Percentiles rank a stretch among this genome's conserved stretches.
Evolutionary conservation across 2,113 vertebrate genomes (phyloP).

Genomic region (Malurus melanocephalus): DNA sequence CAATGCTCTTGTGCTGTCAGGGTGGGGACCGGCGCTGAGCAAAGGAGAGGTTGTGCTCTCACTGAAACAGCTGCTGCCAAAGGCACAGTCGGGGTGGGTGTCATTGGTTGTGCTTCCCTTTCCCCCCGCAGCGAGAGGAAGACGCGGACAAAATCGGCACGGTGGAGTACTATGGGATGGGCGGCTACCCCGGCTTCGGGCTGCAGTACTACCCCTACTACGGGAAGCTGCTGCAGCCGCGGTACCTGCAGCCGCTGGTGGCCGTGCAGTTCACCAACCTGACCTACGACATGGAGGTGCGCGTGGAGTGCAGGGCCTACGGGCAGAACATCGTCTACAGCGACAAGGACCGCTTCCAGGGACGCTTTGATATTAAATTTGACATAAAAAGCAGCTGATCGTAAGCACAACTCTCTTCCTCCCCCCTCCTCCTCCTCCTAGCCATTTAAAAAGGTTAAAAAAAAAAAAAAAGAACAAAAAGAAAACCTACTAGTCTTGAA

Average conservation of each 20-base stretch:
- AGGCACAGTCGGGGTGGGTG: fast-evolving
- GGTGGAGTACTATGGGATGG: slow-evolving; percentile 83
- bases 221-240: slow-evolving; percentile 85
- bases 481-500: slow-evolving; percentile 97
- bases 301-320: slow-evolving; percentile 89
- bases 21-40: neutral
- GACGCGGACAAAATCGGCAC: slow-evolving; percentile 73
- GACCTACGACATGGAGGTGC: slow-evolving; percentile 76
- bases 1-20: fast-evolving
- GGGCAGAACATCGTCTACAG: slow-evolving; percentile 90
- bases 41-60: fast-evolving
- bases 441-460: slow-evolving; percentile 76
- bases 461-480: slow-evolving; percentile 67
- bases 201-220: slow-evolving; percentile 98
- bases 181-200: slow-evolving; percentile 76
- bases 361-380: slow-evolving; percentile 96
- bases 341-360: slow-evolving; percentile 96
- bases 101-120: neutral
- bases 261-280: slow-evolving; percentile 92
- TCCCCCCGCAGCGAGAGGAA: slow-evolving; percentile 78
- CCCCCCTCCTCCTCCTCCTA: slow-evolving; percentile 62
- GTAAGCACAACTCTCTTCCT: slow-evolving; percentile 73
- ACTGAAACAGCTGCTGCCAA: neutral
- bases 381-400: slow-evolving; percentile 87
- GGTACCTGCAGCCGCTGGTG: slow-evolving; percentile 94